A percentile compares a stretch with the other conserved stretches of the same genome.
phyloP scores from a whole-genome alignment of 2,113 vertebrate species.

The Sakesphorus luctuosus region DNA sequence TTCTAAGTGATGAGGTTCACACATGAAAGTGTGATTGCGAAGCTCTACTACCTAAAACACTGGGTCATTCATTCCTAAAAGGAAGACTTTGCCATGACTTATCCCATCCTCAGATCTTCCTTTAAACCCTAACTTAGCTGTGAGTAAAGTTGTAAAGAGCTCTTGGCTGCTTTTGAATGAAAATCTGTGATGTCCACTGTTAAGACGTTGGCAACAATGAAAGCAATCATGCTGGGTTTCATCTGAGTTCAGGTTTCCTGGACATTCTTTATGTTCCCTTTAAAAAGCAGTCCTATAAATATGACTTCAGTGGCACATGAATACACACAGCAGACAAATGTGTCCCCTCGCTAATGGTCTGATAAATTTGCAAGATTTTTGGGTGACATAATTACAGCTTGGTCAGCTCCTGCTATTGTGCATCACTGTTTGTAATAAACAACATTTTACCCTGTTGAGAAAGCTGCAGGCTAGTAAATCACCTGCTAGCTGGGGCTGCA shows the following conservation, averaged over 20 bases:
- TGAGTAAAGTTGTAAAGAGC: constrained; percentile 6
- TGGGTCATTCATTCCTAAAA: constrained; percentile 40
- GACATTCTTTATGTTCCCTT: constrained; percentile 45
- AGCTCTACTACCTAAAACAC: background rate
- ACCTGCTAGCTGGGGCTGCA: background rate
- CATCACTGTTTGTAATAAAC: constrained; percentile 38
- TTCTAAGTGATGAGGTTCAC: background rate
- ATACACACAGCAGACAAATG: constrained; percentile 43
- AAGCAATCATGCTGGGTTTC: constrained; percentile 33
- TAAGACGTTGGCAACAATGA: constrained; percentile 35
- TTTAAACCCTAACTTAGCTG: constrained; percentile 10
- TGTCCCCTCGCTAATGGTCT: constrained; percentile 12
- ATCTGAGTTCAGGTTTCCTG: constrained; percentile 6
- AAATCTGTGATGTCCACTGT: constrained; percentile 35
- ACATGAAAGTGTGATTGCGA: background rate
- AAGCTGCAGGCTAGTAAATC: constrained; percentile 51
- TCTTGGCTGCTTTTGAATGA: constrained; percentile 39
- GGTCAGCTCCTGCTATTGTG: constrained; percentile 39
- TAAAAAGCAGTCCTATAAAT: constrained; percentile 59
- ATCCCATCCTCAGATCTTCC: constrained; percentile 2
- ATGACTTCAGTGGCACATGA: constrained; percentile 47
- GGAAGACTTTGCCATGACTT: constrained; percentile 12
- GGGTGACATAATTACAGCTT: constrained; percentile 46
- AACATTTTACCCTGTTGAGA: constrained; percentile 9
- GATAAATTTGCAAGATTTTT: constrained; percentile 52